phyloP scores from a whole-genome alignment of 2,888 invertebrate genomes.

The Zygaena filipendulae region DNA sequence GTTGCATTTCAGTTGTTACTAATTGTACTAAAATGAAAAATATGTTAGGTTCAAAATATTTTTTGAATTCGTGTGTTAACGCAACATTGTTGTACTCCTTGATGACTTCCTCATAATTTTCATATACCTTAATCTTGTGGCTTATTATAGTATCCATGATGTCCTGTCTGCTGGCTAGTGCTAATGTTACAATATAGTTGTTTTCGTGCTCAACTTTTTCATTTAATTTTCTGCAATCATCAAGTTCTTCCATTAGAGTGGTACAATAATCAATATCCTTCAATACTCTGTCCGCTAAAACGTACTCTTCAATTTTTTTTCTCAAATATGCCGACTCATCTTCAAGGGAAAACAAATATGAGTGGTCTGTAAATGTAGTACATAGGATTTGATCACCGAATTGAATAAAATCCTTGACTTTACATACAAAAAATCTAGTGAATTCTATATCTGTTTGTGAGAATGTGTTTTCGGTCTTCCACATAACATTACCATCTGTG shows the following conservation, averaged over 20 bases:
- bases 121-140: constrained; percentile 27
- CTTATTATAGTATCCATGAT: constrained; percentile 33
- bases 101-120: constrained; percentile 35
- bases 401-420: constrained; percentile 37
- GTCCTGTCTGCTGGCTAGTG: constrained; percentile 41
- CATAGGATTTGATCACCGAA: constrained; percentile 35
- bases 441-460: constrained; percentile 24
- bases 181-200: constrained; percentile 34
- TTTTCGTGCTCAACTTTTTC: constrained; percentile 31
- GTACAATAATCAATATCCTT: constrained; percentile 33
- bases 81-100: constrained; percentile 23
- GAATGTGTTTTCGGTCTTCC: constrained; percentile 35
- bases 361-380: constrained; percentile 36
- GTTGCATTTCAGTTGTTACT: constrained; percentile 21
- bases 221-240: constrained; percentile 28
- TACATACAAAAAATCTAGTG: constrained; percentile 30
- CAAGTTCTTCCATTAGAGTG: constrained; percentile 31
- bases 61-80: constrained; percentile 29
- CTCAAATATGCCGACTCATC: constrained; percentile 26
- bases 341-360: constrained; percentile 34
- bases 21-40: constrained; percentile 34
- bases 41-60: constrained; percentile 31
- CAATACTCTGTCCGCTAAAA: constrained; percentile 29
- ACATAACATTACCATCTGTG: constrained; percentile 41
- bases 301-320: constrained; percentile 24